phyloP scores from a whole-genome alignment of 2,888 invertebrate species.

The Oasisia sp. region DNA sequence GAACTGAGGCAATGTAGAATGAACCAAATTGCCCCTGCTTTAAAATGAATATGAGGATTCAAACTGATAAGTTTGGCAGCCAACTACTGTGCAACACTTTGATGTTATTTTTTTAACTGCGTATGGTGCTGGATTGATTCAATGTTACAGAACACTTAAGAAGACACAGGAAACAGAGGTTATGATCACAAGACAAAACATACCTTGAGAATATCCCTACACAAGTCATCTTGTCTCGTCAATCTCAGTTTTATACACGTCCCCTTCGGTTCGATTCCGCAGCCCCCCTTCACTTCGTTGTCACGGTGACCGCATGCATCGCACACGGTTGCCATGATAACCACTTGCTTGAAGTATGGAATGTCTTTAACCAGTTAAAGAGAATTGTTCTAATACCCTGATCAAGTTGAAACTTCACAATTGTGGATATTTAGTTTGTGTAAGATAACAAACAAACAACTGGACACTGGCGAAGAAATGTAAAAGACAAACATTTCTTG shows the following conservation, averaged over 20 bases:
- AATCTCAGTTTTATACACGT: constrained; percentile 81
- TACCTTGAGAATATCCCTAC: constrained; percentile 92
- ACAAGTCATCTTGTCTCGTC: constrained; percentile 79
- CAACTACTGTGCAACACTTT: no score
- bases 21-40: no score
- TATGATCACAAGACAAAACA: background rate
- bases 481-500: no score
- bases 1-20: no score
- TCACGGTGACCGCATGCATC: constrained; percentile 90
- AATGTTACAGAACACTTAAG: background rate
- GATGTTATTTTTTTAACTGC: no score
- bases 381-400: no score
- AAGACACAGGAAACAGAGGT: background rate
- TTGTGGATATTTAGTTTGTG: no score
- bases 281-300: constrained; percentile 95
- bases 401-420: no score
- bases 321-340: constrained; percentile 96
- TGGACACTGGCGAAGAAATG: no score
- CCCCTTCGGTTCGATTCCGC: constrained; percentile 86
- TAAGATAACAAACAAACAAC: no score
- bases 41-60: no score
- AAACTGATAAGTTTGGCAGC: no score
- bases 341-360: constrained; percentile 94
- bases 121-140: background rate
- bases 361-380: constrained; percentile 71